Base-by-base conservation (phyloP, 2,797 vertebrate genomes). In the Philypnodon macrostomus region DNA sequence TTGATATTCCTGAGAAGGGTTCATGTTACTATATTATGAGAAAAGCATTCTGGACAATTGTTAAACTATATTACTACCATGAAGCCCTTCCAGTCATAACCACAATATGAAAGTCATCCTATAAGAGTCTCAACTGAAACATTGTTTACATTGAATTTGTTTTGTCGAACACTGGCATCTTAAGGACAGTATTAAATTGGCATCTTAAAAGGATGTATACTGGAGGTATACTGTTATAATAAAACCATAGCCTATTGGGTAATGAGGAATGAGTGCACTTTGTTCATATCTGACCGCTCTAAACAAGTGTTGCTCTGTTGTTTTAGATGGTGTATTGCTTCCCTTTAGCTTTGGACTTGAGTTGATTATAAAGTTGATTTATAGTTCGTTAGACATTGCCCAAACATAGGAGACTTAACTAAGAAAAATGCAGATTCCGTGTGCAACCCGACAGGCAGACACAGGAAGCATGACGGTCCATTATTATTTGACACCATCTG, bases 401-500 rank as follows among this genome's bases (percentile, higher is more conserved):
- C 27, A 10, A 29, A 47, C 55, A 38, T 36, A 41, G 38, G 18
- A 31, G 21, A 38, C 16, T 17, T 53, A 55, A 10, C 11, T 34
- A 16, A 27, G 15, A 19, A 55, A 65, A 58, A 50, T 42, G 24
- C 46, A 24, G 41, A 51, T 35, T 18, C 23, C 47, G 38, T 42
- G 33, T 34, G 30, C 29, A 44, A 45, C 38, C 33, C 55, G n/a
- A 47, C 10, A 53, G 57, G 53, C 19, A 56, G 46, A 60, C 36
- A 55, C 36, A 60, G n/a, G 56, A 10, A 44, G 44, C 40, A 45
- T 54, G 29, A 41, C 56, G 71, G 61, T 77, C 46, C 58, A 61
- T 5, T 7, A 49, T 53, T 29, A 58, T 58, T 56, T 72, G 66
- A 80, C 67, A 68, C 63, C 64, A 81, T 70, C 79, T 70, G 77